Base-by-base conservation (phyloP, 2,113 vertebrate genomes). In the Andinoacara biseriatus region DNA sequence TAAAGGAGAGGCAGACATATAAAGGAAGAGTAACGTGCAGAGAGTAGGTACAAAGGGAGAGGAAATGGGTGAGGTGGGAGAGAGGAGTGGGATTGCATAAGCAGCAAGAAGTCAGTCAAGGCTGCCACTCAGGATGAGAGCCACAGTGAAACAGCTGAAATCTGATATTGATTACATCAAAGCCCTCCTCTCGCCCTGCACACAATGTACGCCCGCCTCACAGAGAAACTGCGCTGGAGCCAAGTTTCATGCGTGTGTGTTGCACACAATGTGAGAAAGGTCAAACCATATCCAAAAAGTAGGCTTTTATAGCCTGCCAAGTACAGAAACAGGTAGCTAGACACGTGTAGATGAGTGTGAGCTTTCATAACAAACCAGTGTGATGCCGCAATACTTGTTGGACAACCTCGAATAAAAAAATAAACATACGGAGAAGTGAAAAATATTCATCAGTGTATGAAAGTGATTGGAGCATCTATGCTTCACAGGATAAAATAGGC, bases 141-240 rank as follows among this genome's bases (percentile, higher is more conserved):
- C 93, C 90, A 54, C 84, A 92, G 87, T 91, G 90, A 93, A 94
- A 92, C 88, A 87, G 90, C 90, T 93, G 92, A 94, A 94, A 94
- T 94, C 91, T 93, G 91, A 94, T 95, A 95, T 94, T 91, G 93
- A 95, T 94, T 90, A 91, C 86, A 94, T 93, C 92, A 93, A 92
- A 93, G 85, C 88, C 81, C 78, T 91, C 78, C 89, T 88, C 85
- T 92, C 72, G 58, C 84, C 84, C 89, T 88, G 91, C 87, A 87
- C 91, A 90, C 90, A 91, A 69, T 87, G 90, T 89, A 88, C 87
- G 69, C 84, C 86, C 61, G 84, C 85, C 80, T 88, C 77, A 17
- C 84, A 74, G 77, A 90, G 87, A 81, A 90, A 35, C 79, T 17
- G 81, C 14, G 22, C 79, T 26, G 56, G 81, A 90, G 88, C 87